Evolutionary conservation across 2,888 invertebrate species (phyloP), one percentile per base, ranked within the genome.

Genomic region (Panzeria rudis): DNA sequence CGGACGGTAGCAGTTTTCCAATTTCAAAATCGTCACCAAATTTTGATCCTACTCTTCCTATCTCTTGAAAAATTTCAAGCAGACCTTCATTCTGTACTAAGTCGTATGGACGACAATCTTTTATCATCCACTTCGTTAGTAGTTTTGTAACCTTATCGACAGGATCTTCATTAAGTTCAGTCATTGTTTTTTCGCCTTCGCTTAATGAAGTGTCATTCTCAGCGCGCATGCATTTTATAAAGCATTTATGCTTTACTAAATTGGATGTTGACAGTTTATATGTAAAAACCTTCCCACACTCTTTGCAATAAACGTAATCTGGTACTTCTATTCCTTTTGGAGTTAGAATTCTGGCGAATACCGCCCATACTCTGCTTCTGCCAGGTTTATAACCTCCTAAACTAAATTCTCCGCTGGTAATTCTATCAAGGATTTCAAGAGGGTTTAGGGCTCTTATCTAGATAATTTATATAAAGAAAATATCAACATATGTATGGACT

Each of bases 231-330:
- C 17, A n/a, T 13, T 32, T 9, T 2, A 3, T 6, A 20, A 15
- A 61, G 32, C 72, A 61, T n/a, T 61, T 72, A 20, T 73, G 73
- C 32, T 62, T 73, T n/a, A 47, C n/a, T 35, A 73, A 62, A 50
- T 73, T 73, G 2, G 73, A 73, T 3, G 50, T 73, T 2, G 35
- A 25, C 1, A 1, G 0, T 32, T 23, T 61, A n/a, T 23, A 25
- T 38, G 11, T 35, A 6, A 35, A 38, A 35, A 38, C 50, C 25
- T 50, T 73, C 1, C 8, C 0, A 25, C 73, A 73, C 8, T 1
- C 1, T 62, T 8, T 50, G 23, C 73, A 73, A 3, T 35, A 50
- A 0, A 25, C 61, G 25, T 11, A 73, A 13, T 62, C 50, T 1
- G 15, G 5, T 4, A 62, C 4, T 62, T 23, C n/a, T 2, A n/a